Conservation (phyloP, 2,797 vertebrate species). For the Leuciscus waleckii region DNA sequence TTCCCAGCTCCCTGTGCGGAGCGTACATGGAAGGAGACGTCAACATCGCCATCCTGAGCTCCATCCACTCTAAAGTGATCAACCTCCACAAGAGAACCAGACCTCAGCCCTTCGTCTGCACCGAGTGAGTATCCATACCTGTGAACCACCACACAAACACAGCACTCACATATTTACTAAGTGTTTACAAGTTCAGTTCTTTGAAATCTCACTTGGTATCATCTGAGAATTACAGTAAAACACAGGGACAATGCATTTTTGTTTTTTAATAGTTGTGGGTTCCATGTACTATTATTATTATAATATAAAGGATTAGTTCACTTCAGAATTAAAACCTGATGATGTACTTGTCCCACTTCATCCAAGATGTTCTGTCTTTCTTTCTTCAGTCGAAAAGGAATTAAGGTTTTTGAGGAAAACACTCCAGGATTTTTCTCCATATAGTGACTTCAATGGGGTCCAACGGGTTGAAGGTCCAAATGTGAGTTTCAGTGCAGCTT, state of each 20-base stretch:
- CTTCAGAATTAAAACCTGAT: too few relatives aligned
- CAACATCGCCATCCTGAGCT: constrained; percentile 61
- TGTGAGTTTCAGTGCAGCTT: too few relatives aligned
- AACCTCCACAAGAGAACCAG: constrained; percentile 38
- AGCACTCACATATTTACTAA: too few relatives aligned
- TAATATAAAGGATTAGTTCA: too few relatives aligned
- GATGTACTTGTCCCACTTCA: too few relatives aligned
- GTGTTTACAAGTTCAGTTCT: neutral
- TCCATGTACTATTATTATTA: neutral
- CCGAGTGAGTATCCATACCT: constrained; percentile 61
- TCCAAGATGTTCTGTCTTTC: too few relatives aligned
- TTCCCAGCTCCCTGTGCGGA: constrained; percentile 25
- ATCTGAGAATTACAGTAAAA: neutral
- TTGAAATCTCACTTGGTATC: neutral
- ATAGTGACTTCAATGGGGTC: too few relatives aligned
- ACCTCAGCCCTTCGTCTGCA: constrained; percentile 62
- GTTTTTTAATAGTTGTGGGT: neutral
- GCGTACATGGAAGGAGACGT: constrained; percentile 63
- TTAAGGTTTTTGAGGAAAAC: too few relatives aligned
- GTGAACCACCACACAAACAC: too few relatives aligned
- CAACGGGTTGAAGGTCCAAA: too few relatives aligned
- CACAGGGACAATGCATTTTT: neutral
- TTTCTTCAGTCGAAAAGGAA: too few relatives aligned
- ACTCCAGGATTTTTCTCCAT: too few relatives aligned
- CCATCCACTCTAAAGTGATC: constrained; percentile 60